A percentile compares a stretch with the other conserved stretches of the same genome.
Conservation (phyloP, 2,888 invertebrate genomes). For the Dysmachus trigonus region DNA sequence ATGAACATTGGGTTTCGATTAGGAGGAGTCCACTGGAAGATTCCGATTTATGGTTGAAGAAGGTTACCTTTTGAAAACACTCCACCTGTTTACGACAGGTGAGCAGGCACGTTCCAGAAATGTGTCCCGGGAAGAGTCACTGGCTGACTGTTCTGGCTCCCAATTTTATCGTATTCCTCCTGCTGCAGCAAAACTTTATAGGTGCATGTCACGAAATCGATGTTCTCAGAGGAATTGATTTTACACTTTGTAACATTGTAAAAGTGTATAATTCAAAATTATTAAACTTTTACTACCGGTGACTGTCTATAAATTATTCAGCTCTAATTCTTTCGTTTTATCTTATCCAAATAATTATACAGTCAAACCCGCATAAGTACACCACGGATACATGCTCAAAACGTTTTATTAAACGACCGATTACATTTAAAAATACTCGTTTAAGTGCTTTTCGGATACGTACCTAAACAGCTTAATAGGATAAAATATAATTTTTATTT, state of each 20-base stretch:
- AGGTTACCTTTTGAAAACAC: background rate
- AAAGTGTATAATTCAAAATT: background rate
- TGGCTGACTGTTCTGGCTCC: background rate
- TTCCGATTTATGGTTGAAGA: background rate
- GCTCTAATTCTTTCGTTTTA: too few relatives aligned
- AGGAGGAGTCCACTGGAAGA: background rate
- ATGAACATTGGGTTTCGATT: background rate
- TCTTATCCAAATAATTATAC: too few relatives aligned
- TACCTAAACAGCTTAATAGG: too few relatives aligned
- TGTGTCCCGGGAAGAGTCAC: background rate
- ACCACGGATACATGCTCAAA: too few relatives aligned
- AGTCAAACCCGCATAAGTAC: too few relatives aligned
- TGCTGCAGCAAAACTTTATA: background rate
- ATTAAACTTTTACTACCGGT: background rate
- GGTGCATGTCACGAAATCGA: background rate
- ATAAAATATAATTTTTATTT: too few relatives aligned
- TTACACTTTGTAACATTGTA: background rate
- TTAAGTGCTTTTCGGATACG: too few relatives aligned
- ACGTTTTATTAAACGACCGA: too few relatives aligned
- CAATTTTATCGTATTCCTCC: background rate
- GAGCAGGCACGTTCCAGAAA: background rate
- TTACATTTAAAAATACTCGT: too few relatives aligned
- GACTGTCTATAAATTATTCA: too few relatives aligned
- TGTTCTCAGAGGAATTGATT: background rate
- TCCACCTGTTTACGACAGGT: background rate